A percentile compares a stretch with the other conserved stretches of the same genome.
These are phyloP conservation scores for Drosophila carrolli DNA, from an alignment of 1,140 invertebrate genomes.

Conservation along the genomic window DNA sequence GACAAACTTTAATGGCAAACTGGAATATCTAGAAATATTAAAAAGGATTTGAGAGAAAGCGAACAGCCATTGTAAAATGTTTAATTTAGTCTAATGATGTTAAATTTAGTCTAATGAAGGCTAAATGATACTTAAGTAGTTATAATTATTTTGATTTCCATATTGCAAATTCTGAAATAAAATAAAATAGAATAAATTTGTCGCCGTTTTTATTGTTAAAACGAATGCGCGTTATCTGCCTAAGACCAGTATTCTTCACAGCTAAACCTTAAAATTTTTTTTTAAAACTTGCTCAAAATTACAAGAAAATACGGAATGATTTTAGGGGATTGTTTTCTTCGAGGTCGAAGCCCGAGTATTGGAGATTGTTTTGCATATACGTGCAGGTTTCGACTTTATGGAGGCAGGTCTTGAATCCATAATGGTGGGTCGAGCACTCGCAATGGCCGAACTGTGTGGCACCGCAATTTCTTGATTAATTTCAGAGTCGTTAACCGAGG, in stretches of 20 bases:
- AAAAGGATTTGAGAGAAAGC: too few relatives aligned
- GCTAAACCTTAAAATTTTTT: background rate
- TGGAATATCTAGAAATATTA: too few relatives aligned
- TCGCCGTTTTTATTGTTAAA: background rate
- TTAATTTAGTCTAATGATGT: too few relatives aligned
- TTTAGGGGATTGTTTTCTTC: background rate
- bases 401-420: background rate
- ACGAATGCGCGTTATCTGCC: background rate
- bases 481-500: conserved; percentile 2
- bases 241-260: background rate
- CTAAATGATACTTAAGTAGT: too few relatives aligned
- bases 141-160: too few relatives aligned
- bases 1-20: background rate
- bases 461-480: background rate
- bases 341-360: too few relatives aligned
- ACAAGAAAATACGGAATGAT: background rate
- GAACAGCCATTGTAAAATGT: too few relatives aligned
- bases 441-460: background rate
- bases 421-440: background rate
- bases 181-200: too few relatives aligned
- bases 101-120: background rate
- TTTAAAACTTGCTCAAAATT: background rate
- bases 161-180: too few relatives aligned
- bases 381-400: background rate
- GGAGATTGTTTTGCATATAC: conserved; percentile 2